These are phyloP conservation scores for Nyctalus aviator DNA, from an alignment of 2,797 vertebrate genomes.

Conservation along the genomic window DNA sequence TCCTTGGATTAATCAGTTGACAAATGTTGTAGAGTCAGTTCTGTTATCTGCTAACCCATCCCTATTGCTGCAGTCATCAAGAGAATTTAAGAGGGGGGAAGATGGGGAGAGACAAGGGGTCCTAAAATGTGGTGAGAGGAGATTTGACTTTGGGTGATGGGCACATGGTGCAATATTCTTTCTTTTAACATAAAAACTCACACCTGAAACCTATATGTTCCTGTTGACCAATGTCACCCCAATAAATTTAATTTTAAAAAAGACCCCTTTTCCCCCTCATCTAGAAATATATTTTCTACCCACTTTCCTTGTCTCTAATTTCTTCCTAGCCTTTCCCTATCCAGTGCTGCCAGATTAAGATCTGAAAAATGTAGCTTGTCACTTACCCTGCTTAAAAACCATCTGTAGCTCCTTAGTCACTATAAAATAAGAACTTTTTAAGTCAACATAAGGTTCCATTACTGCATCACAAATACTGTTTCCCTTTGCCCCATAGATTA, in stretches of 20 bases:
- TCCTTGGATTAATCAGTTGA: not conserved
- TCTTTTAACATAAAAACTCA: too few species aligned
- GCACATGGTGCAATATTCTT: too few species aligned
- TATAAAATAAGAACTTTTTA: not conserved
- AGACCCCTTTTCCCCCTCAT: not conserved
- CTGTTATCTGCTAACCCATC: not conserved
- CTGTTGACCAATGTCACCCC: too few species aligned
- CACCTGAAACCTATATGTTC: too few species aligned
- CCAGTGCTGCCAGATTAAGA: not conserved
- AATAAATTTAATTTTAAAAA: too few species aligned
- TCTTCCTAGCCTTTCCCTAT: not conserved
- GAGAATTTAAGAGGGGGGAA: not conserved
- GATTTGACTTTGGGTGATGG: too few species aligned
- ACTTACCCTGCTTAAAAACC: not conserved
- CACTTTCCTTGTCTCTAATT: not conserved
- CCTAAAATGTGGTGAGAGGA: too few species aligned
- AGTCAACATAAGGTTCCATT: not conserved
- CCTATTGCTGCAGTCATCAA: not conserved
- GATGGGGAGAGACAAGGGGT: too few species aligned
- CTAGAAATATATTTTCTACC: not conserved
- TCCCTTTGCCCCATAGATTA: not conserved
- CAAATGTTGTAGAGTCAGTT: not conserved
- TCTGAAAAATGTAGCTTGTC: constrained; percentile 8
- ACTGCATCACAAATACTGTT: constrained; percentile 1
- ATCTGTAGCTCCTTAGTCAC: not conserved